Percentiles rank a stretch among this genome's conserved stretches.
Evolutionary conservation across 2,888 invertebrate species (phyloP).

Genomic region (Rhagium mordax): DNA sequence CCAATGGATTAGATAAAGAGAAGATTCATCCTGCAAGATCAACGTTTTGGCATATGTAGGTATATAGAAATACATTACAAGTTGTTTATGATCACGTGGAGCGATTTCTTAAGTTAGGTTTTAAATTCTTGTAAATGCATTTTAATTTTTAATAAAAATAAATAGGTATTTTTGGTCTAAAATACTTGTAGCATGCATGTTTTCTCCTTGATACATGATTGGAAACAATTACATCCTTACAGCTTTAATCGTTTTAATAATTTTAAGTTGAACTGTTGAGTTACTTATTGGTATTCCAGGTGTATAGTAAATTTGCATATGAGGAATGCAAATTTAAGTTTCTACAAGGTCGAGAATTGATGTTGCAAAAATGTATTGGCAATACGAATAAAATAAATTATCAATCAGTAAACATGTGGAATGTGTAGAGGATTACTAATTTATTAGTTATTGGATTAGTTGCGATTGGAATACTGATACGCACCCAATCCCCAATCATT

Average conservation of each 20-base stretch:
- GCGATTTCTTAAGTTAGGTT: no score
- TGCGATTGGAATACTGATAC: not conserved
- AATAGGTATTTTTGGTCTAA: no score
- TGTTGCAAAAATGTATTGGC: not conserved
- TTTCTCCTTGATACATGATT: no score
- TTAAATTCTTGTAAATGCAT: no score
- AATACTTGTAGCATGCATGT: no score
- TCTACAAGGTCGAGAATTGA: constrained; percentile 15
- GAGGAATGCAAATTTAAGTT: constrained; percentile 22
- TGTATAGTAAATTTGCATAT: constrained; percentile 21
- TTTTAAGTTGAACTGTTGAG: no score
- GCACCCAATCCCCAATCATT: not conserved
- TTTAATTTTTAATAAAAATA: no score
- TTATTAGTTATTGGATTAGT: constrained; percentile 7
- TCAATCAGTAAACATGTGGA: not conserved
- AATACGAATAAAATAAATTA: not conserved
- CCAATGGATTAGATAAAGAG: no score
- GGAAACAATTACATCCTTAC: not conserved
- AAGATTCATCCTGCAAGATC: no score
- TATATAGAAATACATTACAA: no score
- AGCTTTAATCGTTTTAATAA: not conserved
- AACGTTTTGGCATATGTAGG: no score
- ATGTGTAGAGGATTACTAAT: not conserved
- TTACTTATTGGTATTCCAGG: not conserved
- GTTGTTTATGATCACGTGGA: no score